Base-by-base conservation (phyloP, 2,113 vertebrate species). In the Addax nasomaculatus region DNA sequence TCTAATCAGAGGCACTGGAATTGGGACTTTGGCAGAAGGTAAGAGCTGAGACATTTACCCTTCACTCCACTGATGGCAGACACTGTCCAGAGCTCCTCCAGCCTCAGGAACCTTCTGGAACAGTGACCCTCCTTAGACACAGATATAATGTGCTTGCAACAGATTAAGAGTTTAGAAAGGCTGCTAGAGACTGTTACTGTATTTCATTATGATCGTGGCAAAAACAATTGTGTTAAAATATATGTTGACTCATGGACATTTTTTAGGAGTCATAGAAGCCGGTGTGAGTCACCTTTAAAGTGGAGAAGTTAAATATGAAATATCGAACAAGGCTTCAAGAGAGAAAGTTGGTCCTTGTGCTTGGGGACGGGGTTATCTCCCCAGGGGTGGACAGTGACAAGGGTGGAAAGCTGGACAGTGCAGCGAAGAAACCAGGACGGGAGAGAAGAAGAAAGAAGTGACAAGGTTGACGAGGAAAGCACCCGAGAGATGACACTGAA, bases 221-320 rank as follows among this genome's bases (percentile, higher is more conserved):
- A 84, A 89, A 89, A 60, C 2, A 33, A 5, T 14, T 67, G 15
- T 76, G 29, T 33, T 60, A 78, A 78, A 86, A 67, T 47, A 5
- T 14, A 84, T 79, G 10, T 45, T 36, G 43, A 27, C 45, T 47
- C 70, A 2, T 15, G 64, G 16, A 33, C 70, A 58, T 27, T 79
- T 96, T 86, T 87, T 39, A 95, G n/a, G 23, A 81, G 36, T 60
- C 39, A 17, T 36, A 92, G 49, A 78, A 67, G 15, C 25, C 55
- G 53, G 30, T 39, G 47, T 4, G 3, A 36, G 39, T 81, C 21
- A 53, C 10, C 27, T 95, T 27, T 89, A 13, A 89, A 53, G 70
- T 30, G n/a, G 21, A 60, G 39, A 23, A 2, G 39, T 51, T 62
- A 81, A 60, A 45, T 33, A 33, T 2, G 70, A 70, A 51, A 11